Conservation (phyloP, 2,888 invertebrate genomes). For the Drosophila recens region DNA sequence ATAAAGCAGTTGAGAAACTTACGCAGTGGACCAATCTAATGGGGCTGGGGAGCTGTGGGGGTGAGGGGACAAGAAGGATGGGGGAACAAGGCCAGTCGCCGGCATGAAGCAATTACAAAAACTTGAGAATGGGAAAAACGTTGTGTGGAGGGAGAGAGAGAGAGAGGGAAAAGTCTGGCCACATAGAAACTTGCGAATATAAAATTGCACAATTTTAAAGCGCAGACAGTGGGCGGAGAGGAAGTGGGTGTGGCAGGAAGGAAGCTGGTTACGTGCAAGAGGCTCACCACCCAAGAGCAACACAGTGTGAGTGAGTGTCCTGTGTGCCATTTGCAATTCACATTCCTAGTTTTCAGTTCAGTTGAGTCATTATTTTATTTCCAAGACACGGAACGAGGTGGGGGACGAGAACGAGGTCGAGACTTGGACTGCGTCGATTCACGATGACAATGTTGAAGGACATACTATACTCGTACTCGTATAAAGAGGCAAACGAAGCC, state of each 20-base stretch:
- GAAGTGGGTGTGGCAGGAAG: conserved; percentile 33
- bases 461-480: background rate
- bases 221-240: conserved; percentile 39
- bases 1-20: conserved; percentile 54
- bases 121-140: conserved; percentile 29
- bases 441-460: conserved; percentile 65
- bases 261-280: conserved; percentile 64
- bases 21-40: conserved; percentile 36
- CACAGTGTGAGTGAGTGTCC: conserved; percentile 44
- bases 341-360: conserved; percentile 82
- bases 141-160: conserved; percentile 15
- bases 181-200: conserved; percentile 73
- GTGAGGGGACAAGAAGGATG: background rate
- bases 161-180: conserved; percentile 46
- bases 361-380: conserved; percentile 83
- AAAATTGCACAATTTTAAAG: conserved; percentile 80
- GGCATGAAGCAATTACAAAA: conserved; percentile 74
- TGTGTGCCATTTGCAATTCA: conserved; percentile 77
- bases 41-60: background rate
- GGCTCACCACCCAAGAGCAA: conserved; percentile 48
- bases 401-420: conserved; percentile 42
- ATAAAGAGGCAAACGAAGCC: conserved; percentile 38
- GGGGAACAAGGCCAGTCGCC: conserved; percentile 50
- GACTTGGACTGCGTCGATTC: conserved; percentile 62
- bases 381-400: conserved; percentile 60